Percentiles rank a stretch among this genome's conserved stretches.
phyloP scores from a whole-genome alignment of 2,888 invertebrate genomes.

The Chloroclystis v-ata region DNA sequence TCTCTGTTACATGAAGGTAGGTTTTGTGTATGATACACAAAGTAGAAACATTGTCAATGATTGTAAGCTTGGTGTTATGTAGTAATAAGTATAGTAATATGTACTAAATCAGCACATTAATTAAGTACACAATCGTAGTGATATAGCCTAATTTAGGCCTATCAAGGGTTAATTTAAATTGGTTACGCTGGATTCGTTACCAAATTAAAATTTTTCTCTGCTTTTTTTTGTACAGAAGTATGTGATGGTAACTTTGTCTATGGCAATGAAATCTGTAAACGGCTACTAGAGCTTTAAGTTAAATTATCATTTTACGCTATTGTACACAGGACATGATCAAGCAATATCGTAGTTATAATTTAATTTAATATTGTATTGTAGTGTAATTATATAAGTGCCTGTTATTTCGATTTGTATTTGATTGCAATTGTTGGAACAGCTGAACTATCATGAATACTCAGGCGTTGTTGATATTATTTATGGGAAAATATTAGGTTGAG shows the following conservation, averaged over 20 bases:
- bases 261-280: not conserved
- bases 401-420: slow-evolving; percentile 8
- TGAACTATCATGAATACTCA: no score
- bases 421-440: not conserved
- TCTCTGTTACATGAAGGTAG: no score
- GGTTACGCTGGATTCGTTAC: no score
- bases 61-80: no score
- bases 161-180: not conserved
- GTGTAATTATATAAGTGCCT: slow-evolving; percentile 6
- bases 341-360: slow-evolving; percentile 34
- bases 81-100: no score
- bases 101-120: not conserved
- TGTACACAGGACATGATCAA: slow-evolving; percentile 27
- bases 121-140: not conserved
- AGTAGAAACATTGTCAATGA: no score
- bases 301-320: slow-evolving; percentile 7
- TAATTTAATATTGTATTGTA: slow-evolving; percentile 17
- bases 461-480: no score
- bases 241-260: not conserved
- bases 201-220: not conserved
- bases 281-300: not conserved
- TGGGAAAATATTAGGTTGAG: no score
- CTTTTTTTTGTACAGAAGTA: not conserved
- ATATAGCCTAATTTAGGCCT: not conserved
- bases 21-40: no score